Percentiles rank a stretch among this genome's conserved stretches.
These are phyloP conservation scores for Penaeus indicus DNA, from an alignment of 1,140 invertebrate species.

Conservation along the genomic window DNA sequence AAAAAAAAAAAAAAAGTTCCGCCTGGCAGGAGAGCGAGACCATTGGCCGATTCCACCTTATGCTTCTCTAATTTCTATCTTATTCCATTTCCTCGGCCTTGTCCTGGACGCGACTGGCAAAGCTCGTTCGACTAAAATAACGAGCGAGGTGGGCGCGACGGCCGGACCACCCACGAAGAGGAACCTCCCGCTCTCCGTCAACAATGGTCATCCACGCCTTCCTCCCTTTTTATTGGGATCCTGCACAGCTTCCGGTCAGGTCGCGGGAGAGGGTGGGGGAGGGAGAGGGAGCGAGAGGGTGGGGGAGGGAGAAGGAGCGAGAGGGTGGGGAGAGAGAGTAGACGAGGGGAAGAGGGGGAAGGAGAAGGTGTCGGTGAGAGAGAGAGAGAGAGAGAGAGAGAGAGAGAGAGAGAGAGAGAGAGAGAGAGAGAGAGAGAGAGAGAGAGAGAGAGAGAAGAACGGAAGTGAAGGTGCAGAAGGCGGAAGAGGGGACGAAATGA, in stretches of 20 bases:
- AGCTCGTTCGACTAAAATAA: conserved; percentile 24
- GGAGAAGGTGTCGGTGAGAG: conserved; percentile 5
- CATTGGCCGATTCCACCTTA: conserved; percentile 45
- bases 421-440: conserved; percentile 23
- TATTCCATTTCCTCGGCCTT: conserved; percentile 51
- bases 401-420: conserved; percentile 43
- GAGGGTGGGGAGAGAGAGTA: not conserved
- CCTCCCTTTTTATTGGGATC: conserved; percentile 40
- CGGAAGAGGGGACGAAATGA: not conserved
- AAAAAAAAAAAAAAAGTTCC: not conserved
- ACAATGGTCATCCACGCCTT: conserved; percentile 47
- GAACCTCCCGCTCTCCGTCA: conserved; percentile 42
- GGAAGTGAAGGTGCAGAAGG: not conserved
- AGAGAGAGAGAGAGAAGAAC: conserved; percentile 16
- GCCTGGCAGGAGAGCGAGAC: conserved; percentile 12
- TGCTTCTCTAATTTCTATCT: conserved; percentile 58
- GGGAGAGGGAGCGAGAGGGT: conserved; percentile 19
- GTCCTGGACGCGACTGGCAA: conserved; percentile 29
- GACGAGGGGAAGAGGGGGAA: not conserved
- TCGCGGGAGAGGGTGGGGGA: not conserved
- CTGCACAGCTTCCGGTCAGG: conserved; percentile 28
- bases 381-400: conserved; percentile 40
- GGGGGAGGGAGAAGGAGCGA: not conserved
- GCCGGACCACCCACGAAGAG: conserved; percentile 27
- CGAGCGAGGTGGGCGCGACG: not conserved